Conservation (phyloP, 92 coral and sea anemone genomes). For the Desmophyllum pertusum region DNA sequence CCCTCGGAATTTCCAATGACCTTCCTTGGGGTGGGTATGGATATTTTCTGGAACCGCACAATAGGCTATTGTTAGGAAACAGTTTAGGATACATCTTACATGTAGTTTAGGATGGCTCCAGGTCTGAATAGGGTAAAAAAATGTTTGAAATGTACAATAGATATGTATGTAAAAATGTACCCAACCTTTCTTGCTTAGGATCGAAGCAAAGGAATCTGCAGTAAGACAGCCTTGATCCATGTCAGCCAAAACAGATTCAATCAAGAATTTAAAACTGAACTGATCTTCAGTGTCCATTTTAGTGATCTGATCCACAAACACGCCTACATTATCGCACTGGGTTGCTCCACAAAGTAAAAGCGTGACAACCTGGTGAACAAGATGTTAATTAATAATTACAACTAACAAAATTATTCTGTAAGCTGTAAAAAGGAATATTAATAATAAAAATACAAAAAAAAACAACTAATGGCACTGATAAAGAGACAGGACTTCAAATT, state of each 20-base stretch:
- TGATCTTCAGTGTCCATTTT: slow-evolving; percentile 73
- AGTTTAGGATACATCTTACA: too few relatives aligned
- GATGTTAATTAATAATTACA: neutral
- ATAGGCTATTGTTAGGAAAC: too few relatives aligned
- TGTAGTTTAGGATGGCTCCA: too few relatives aligned
- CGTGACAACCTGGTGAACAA: slow-evolving; percentile 69
- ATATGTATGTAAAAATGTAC: neutral
- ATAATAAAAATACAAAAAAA: too few relatives aligned
- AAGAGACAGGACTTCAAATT: too few relatives aligned
- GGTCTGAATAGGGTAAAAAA: too few relatives aligned
- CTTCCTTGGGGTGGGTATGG: too few relatives aligned
- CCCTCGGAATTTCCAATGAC: too few relatives aligned
- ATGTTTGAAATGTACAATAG: neutral
- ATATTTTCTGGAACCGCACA: too few relatives aligned
- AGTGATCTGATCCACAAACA: slow-evolving; percentile 78
- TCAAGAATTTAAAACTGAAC: slow-evolving; percentile 73
- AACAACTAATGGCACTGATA: too few relatives aligned
- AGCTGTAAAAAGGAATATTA: too few relatives aligned
- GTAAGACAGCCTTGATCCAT: slow-evolving; percentile 54
- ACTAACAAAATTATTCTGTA: too few relatives aligned
- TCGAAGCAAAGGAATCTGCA: slow-evolving; percentile 28
- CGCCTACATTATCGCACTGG: slow-evolving; percentile 78
- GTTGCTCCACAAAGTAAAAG: slow-evolving; percentile 86
- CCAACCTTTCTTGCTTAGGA: slow-evolving; percentile 27
- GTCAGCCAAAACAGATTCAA: slow-evolving; percentile 79